Conservation (phyloP, 2,113 vertebrate genomes). For the Eulemur macaco region DNA sequence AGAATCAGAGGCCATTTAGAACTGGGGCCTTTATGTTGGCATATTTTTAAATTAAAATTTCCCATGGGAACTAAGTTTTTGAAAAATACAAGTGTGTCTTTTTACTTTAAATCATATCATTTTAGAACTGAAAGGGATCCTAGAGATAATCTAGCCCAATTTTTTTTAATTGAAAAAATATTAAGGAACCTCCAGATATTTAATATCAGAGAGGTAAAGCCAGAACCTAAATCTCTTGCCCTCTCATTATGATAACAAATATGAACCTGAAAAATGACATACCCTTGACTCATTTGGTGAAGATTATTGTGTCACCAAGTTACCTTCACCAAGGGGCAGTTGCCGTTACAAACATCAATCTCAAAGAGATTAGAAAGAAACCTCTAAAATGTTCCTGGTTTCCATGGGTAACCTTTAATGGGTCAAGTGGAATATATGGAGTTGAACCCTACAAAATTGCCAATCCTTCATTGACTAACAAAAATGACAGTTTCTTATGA, state of each 20-base stretch:
- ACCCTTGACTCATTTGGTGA: slow-evolving; percentile 6
- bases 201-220: slow-evolving; percentile 8
- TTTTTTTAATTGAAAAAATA: background rate
- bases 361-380: slow-evolving; percentile 40
- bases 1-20: background rate
- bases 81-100: background rate
- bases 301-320: background rate
- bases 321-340: background rate
- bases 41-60: slow-evolving; percentile 46
- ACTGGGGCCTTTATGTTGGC: background rate
- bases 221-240: background rate
- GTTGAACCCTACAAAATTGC: slow-evolving; percentile 44
- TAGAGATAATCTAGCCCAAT: background rate
- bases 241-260: background rate
- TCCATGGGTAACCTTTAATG: background rate
- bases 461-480: slow-evolving; percentile 22
- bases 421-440: background rate
- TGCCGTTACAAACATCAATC: background rate
- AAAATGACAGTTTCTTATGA: background rate
- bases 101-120: slow-evolving; percentile 15
- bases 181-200: background rate
- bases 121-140: background rate
- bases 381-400: slow-evolving; percentile 1
- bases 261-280: slow-evolving; percentile 44
- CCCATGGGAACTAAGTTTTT: background rate